Evolutionary conservation across 2,888 invertebrate genomes (phyloP).

Genomic region (Blastobasis adustella): DNA sequence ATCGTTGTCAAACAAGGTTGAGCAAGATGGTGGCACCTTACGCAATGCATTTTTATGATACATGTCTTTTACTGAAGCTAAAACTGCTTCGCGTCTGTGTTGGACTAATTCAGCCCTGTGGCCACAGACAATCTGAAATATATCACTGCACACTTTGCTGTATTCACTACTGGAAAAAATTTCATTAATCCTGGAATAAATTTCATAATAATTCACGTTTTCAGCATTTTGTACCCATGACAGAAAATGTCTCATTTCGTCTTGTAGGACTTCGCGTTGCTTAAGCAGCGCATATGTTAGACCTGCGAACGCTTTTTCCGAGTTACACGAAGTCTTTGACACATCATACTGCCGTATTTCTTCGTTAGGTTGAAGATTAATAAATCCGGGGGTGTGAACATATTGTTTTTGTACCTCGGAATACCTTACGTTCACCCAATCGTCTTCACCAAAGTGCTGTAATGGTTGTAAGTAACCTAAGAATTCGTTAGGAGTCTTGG

Average conservation of each 20-base stretch:
- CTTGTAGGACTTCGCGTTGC: conserved; percentile 8
- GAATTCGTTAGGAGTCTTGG: neutral
- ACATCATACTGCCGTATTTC: conserved; percentile 7
- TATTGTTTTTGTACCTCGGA: conserved; percentile 1
- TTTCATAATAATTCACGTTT: too few relatives aligned
- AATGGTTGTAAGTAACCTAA: neutral
- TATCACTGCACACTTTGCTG: conserved; percentile 5
- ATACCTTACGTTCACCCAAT: neutral
- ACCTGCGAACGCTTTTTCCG: conserved; percentile 9
- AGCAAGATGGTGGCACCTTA: conserved; percentile 5
- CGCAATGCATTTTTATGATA: conserved; percentile 5
- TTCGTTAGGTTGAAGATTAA: conserved; percentile 10
- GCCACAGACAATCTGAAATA: conserved; percentile 7
- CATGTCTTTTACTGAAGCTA: conserved; percentile 5
- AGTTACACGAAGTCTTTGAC: conserved; percentile 2
- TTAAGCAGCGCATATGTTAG: conserved; percentile 7
- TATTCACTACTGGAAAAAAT: conserved; percentile 1
- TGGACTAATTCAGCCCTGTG: conserved; percentile 6
- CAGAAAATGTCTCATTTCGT: conserved; percentile 1
- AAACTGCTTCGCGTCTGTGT: conserved; percentile 5
- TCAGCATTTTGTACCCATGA: neutral
- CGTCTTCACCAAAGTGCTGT: neutral
- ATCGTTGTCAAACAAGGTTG: conserved; percentile 1
- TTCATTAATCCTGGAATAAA: neutral
- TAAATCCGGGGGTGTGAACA: conserved; percentile 6